Evolutionary conservation across 2,797 vertebrate genomes (phyloP).

Genomic region (Rhinogobio ventralis): DNA sequence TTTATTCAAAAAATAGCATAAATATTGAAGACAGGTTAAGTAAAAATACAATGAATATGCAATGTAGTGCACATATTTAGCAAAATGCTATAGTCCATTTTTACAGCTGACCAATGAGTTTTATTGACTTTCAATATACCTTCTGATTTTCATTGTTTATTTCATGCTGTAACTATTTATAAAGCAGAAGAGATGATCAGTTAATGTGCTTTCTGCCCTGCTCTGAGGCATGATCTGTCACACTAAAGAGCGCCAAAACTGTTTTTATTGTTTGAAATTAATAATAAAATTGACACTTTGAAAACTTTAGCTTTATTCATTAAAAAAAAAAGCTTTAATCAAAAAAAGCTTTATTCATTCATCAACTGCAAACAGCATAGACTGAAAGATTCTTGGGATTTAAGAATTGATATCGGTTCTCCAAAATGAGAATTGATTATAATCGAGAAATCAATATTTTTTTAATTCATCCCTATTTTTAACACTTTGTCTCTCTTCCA

Average conservation of each 20-base stretch:
- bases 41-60: background rate
- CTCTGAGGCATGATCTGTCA: background rate
- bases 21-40: background rate
- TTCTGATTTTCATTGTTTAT: background rate
- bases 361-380: background rate
- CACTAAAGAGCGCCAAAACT: too few relatives aligned
- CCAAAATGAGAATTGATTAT: background rate
- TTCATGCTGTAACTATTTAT: too few relatives aligned
- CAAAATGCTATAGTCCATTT: background rate
- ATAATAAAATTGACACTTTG: background rate
- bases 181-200: too few relatives aligned
- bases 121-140: background rate
- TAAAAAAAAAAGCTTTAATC: too few relatives aligned
- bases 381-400: background rate
- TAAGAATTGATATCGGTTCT: background rate
- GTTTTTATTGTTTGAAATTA: too few relatives aligned
- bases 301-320: too few relatives aligned
- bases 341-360: too few relatives aligned
- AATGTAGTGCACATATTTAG: background rate
- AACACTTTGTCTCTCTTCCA: constrained; percentile 55
- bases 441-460: background rate
- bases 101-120: background rate
- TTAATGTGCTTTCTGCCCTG: too few relatives aligned
- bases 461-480: background rate
- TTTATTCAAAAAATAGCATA: background rate